A percentile compares a stretch with the other conserved stretches of the same genome.
These are phyloP conservation scores for Pelodiscus sinensis DNA, from an alignment of 2,113 vertebrate species.

Conservation along the genomic window DNA sequence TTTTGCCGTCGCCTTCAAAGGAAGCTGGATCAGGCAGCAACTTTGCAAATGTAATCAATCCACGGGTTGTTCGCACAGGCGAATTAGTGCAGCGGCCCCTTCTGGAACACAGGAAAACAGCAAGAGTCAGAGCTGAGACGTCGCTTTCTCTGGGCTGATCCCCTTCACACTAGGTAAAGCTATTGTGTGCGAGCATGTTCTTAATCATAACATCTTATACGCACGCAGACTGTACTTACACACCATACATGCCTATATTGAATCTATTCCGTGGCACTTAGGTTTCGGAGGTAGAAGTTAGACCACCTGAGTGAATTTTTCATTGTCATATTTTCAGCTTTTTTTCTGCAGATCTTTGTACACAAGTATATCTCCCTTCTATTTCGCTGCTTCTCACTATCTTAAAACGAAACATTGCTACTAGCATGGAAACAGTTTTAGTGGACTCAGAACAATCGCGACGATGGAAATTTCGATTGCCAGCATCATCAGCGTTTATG, in stretches of 20 bases:
- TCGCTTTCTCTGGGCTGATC: not conserved
- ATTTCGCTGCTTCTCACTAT: not conserved
- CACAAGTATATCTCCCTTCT: not conserved
- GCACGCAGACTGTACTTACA: not conserved
- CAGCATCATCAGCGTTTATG: not conserved
- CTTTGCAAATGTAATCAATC: not conserved
- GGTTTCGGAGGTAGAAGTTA: not conserved
- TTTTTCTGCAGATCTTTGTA: not conserved
- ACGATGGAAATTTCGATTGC: not conserved
- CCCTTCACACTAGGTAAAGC: not conserved
- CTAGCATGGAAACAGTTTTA: fast-evolving
- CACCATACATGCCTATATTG: too few species aligned
- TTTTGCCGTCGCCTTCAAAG: not conserved
- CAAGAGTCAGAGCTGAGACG: not conserved
- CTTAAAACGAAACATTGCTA: not conserved
- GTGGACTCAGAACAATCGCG: not conserved
- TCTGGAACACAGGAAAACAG: slow-evolving; percentile 19
- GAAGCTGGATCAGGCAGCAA: not conserved
- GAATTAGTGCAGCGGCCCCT: slow-evolving; percentile 59
- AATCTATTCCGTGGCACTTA: not conserved
- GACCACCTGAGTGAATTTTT: not conserved
- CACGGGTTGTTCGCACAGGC: not conserved
- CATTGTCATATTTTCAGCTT: too few species aligned
- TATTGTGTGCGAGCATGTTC: not conserved
- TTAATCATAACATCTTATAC: not conserved